These are phyloP conservation scores for Melopsittacus undulatus DNA, from an alignment of 2,797 vertebrate species.

Conservation along the genomic window DNA sequence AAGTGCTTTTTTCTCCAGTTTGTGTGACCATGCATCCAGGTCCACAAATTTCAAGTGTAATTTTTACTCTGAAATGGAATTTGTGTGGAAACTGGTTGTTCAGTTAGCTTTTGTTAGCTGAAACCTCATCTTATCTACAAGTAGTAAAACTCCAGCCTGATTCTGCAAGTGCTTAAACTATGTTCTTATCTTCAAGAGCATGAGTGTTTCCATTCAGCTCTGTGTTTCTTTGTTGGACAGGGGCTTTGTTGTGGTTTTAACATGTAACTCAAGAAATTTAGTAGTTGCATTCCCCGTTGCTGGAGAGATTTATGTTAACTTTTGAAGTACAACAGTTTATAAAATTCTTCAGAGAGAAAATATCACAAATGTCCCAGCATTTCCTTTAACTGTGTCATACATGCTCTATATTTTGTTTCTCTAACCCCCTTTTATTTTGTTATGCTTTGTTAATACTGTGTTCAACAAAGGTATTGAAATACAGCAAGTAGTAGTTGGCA, in stretches of 20 bases:
- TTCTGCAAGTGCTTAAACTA: conserved; percentile 33
- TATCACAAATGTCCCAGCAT: not conserved
- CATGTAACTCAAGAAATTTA: conserved; percentile 47
- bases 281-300: conserved; percentile 17
- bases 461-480: not conserved
- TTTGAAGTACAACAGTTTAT: conserved; percentile 29
- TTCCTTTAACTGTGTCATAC: not conserved
- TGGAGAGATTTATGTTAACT: conserved; percentile 48
- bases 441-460: not conserved
- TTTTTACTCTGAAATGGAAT: conserved; percentile 12
- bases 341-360: conserved; percentile 16
- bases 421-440: not conserved
- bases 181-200: conserved; percentile 33
- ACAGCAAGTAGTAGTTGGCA: not conserved
- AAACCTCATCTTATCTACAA: conserved; percentile 18
- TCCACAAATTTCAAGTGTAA: not conserved
- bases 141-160: conserved; percentile 36
- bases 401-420: not conserved
- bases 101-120: not conserved
- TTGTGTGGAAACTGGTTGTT: not conserved
- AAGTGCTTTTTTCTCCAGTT: not conserved
- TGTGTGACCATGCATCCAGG: not conserved
- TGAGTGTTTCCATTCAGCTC: conserved; percentile 35
- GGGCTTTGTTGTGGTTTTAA: conserved; percentile 63
- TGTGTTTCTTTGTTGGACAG: conserved; percentile 44